Percentiles rank a stretch among this genome's conserved stretches.
Conservation (phyloP, 2,888 invertebrate genomes). For the Tortricodes alternella region DNA sequence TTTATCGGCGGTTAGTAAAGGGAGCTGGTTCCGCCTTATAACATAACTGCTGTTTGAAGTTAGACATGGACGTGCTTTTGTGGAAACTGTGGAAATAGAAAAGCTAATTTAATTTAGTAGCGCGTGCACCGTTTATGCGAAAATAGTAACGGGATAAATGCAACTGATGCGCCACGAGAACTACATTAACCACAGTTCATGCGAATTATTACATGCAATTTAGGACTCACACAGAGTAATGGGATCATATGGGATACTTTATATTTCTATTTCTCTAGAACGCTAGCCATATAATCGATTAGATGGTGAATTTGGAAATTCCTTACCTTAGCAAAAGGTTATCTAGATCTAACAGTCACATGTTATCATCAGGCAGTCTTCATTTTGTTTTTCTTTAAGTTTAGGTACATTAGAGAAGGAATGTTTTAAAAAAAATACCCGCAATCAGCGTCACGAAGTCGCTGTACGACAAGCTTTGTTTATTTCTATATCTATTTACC, state of each 20-base stretch:
- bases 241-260: too few species aligned
- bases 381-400: too few species aligned
- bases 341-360: too few species aligned
- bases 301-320: too few species aligned
- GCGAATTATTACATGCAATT: too few species aligned
- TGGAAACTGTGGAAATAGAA: conserved; percentile 14
- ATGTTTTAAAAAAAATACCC: background rate
- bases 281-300: too few species aligned
- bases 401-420: too few species aligned
- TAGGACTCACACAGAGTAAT: too few species aligned
- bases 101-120: conserved; percentile 22
- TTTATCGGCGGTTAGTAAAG: conserved; percentile 59
- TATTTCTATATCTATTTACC: conserved; percentile 19
- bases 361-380: too few species aligned
- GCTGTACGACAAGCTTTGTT: conserved; percentile 1
- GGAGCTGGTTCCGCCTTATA: conserved; percentile 49
- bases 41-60: conserved; percentile 26
- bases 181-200: too few species aligned
- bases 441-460: background rate
- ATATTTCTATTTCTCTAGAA: too few species aligned
- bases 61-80: conserved; percentile 11
- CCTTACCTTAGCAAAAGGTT: too few species aligned
- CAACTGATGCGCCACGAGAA: background rate
- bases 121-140: background rate
- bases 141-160: background rate